Evolutionary conservation across 53 echinoderm and acorn worm genomes (phyloP).

Genomic region (Astropecten irregularis): DNA sequence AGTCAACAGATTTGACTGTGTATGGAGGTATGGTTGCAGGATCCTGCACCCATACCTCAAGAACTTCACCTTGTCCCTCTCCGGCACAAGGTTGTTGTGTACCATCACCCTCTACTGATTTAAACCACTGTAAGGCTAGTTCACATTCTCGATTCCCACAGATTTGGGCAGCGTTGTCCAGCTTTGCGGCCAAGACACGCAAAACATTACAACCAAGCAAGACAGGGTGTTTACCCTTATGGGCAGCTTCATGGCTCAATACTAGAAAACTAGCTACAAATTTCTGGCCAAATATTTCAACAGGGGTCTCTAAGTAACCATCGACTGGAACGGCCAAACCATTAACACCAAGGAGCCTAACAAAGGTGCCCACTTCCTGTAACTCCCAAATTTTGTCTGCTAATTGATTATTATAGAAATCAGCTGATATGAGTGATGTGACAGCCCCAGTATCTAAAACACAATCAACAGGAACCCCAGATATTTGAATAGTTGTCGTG

Average conservation of each 20-base stretch:
- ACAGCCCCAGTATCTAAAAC: slow-evolving; percentile 62
- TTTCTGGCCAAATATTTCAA: slow-evolving; percentile 39
- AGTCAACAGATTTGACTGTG: background rate
- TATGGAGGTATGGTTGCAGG: background rate
- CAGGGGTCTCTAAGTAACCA: slow-evolving; percentile 35
- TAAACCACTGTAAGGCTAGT: slow-evolving; percentile 33
- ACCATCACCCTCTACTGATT: background rate
- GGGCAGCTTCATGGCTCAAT: background rate
- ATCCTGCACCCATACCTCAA: slow-evolving; percentile 9
- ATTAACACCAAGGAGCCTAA: slow-evolving; percentile 39
- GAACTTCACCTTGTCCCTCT: background rate
- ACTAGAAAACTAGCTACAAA: slow-evolving; percentile 51
- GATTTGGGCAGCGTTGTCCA: background rate
- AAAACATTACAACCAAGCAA: slow-evolving; percentile 41
- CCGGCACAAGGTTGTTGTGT: background rate
- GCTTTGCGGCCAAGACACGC: background rate
- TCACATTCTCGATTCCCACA: background rate
- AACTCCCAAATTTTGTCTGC: background rate
- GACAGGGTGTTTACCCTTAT: background rate
- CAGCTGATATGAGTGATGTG: slow-evolving; percentile 46
- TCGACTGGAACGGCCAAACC: slow-evolving; percentile 32
- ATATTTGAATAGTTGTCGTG: slow-evolving; percentile 24
- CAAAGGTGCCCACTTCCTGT: slow-evolving; percentile 30
- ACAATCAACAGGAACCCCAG: slow-evolving; percentile 21
- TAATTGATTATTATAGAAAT: slow-evolving; percentile 36